Evolutionary conservation across 2,113 vertebrate species (phyloP).

Genomic region (Calidris pugnax): DNA sequence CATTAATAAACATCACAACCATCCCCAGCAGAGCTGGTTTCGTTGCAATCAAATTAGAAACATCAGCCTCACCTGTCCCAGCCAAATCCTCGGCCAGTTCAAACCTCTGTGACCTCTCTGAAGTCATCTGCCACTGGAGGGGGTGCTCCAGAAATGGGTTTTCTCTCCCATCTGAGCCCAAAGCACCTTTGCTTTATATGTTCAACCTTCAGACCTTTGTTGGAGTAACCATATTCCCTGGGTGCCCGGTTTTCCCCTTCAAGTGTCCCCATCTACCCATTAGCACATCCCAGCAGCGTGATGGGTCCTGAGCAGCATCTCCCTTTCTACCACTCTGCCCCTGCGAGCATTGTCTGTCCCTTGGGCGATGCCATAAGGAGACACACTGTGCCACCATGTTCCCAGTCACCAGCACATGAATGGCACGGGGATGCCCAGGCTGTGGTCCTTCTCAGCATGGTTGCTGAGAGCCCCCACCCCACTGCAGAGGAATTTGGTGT

Average conservation of each 20-base stretch:
- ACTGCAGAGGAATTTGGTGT: accelerated
- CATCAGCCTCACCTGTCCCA: not conserved
- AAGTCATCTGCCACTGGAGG: not conserved
- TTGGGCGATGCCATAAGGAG: accelerated
- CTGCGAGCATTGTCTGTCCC: not conserved
- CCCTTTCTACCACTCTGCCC: not conserved
- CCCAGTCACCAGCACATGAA: not conserved
- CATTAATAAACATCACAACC: not conserved
- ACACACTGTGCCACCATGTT: not conserved
- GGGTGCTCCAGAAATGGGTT: not conserved
- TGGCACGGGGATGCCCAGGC: not conserved
- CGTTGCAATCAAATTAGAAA: no score
- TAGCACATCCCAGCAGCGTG: accelerated
- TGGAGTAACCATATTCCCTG: not conserved
- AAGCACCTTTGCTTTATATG: not conserved
- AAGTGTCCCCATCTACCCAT: not conserved
- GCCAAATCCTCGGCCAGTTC: not conserved
- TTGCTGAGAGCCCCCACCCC: accelerated
- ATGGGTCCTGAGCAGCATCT: not conserved
- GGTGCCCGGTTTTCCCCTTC: not conserved
- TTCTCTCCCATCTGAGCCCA: not conserved
- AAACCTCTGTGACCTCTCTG: not conserved
- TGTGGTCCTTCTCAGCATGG: not conserved
- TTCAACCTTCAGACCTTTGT: not conserved
- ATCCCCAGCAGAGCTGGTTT: not conserved